Evolutionary conservation across 1,140 invertebrate genomes (phyloP).

Genomic region (Euwallacea similis): DNA sequence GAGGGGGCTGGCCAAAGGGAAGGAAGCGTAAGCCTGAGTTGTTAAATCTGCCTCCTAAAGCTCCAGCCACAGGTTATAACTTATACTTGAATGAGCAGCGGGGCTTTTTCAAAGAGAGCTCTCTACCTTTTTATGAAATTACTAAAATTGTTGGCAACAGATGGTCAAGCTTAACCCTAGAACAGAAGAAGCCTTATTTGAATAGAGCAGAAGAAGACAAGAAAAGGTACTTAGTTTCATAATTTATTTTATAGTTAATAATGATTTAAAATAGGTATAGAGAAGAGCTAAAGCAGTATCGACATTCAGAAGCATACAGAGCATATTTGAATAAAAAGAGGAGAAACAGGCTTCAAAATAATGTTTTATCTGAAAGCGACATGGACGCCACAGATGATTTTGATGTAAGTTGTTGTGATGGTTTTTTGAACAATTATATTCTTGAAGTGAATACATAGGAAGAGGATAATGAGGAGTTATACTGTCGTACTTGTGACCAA

Average conservation of each 20-base stretch:
- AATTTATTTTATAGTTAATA: too few relatives aligned
- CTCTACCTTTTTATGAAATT: conserved; percentile 57
- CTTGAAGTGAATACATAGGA: conserved; percentile 47
- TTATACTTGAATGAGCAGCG: conserved; percentile 61
- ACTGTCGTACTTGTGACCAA: conserved; percentile 62
- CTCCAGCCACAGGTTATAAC: conserved; percentile 62
- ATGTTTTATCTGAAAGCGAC: conserved; percentile 58
- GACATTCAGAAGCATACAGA: conserved; percentile 61
- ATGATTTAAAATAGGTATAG: conserved; percentile 49
- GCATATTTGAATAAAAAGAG: conserved; percentile 59
- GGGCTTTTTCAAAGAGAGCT: conserved; percentile 58
- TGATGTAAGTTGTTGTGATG: conserved; percentile 52
- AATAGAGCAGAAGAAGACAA: conserved; percentile 61
- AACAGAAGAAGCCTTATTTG: conserved; percentile 61
- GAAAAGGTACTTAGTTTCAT: conserved; percentile 46
- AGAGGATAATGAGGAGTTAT: conserved; percentile 61
- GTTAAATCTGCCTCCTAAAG: conserved; percentile 59
- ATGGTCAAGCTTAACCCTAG: conserved; percentile 59
- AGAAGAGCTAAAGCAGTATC: conserved; percentile 61
- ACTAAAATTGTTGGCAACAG: conserved; percentile 62
- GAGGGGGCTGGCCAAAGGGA: conserved; percentile 66
- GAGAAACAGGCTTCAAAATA: conserved; percentile 55
- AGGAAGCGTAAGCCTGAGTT: conserved; percentile 60
- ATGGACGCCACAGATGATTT: conserved; percentile 60
- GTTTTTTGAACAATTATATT: conserved; percentile 9